A percentile compares a stretch with the other conserved stretches of the same genome.
Conservation (phyloP, 2,888 invertebrate species). For the Eremobia ochroleuca region DNA sequence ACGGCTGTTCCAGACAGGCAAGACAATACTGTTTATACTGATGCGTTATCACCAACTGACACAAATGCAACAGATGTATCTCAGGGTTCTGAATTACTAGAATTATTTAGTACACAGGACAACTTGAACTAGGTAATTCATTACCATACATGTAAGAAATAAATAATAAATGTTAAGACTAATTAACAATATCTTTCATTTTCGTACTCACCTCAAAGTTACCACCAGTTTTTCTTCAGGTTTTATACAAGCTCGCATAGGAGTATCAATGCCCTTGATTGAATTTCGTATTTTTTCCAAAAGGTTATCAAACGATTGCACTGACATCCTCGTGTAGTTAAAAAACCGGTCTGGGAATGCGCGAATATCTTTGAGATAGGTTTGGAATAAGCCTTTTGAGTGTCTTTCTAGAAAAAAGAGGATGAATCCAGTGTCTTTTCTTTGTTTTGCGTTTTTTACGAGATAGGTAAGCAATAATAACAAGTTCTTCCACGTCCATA, state of each 20-base stretch:
- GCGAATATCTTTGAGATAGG: constrained; percentile 52
- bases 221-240: background rate
- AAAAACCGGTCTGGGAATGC: constrained; percentile 66
- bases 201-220: constrained; percentile 1
- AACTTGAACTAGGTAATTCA: constrained; percentile 5
- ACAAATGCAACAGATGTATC: constrained; percentile 67
- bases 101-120: constrained; percentile 61
- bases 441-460: background rate
- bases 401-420: constrained; percentile 68
- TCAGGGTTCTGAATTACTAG: constrained; percentile 69
- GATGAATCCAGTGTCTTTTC: constrained; percentile 62
- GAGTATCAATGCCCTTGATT: background rate
- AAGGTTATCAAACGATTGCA: background rate
- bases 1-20: background rate
- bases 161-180: background rate
- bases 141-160: background rate
- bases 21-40: background rate
- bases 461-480: constrained; percentile 41
- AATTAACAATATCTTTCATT: constrained; percentile 1
- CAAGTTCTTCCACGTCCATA: constrained; percentile 67
- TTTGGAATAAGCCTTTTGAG: constrained; percentile 67
- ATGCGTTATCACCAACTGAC: background rate
- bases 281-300: background rate
- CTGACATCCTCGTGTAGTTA: constrained; percentile 22
- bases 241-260: background rate